phyloP scores from a whole-genome alignment of 2,797 vertebrate genomes.

The Jordanella pulchra region DNA sequence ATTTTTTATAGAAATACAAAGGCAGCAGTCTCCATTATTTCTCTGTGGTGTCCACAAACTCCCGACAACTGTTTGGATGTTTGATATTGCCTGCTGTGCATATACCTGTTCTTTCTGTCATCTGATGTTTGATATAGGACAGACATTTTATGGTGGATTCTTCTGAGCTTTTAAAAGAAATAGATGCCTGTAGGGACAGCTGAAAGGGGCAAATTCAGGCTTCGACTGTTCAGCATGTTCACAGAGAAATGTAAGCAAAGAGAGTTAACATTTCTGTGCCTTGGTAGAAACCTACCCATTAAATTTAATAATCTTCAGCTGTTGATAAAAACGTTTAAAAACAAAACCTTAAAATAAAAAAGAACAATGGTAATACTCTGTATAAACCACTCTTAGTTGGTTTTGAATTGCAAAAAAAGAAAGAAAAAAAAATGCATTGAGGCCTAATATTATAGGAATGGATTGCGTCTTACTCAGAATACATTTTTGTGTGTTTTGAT shows the following conservation, averaged over 20 bases:
- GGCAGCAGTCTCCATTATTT: conserved; percentile 11
- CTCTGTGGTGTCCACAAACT: conserved; percentile 17
- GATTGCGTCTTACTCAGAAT: conserved; percentile 28
- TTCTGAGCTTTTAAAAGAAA: conserved; percentile 21
- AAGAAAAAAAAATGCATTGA: too few species aligned
- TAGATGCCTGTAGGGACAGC: conserved; percentile 26
- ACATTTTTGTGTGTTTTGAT: conserved; percentile 31
- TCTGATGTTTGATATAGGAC: conserved; percentile 33
- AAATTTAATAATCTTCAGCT: conserved; percentile 12
- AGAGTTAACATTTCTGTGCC: conserved; percentile 19
- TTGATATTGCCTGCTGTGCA: conserved; percentile 9
- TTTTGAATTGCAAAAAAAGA: conserved; percentile 16
- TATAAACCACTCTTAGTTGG: neutral
- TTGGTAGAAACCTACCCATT: neutral
- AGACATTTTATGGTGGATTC: conserved; percentile 23
- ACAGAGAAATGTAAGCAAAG: conserved; percentile 16
- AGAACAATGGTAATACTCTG: neutral
- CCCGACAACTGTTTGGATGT: conserved; percentile 26
- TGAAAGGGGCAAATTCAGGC: conserved; percentile 19
- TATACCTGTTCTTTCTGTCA: conserved; percentile 9
- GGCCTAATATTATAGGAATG: conserved; percentile 16
- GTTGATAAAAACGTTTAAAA: conserved; percentile 11
- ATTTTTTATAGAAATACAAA: conserved; percentile 9
- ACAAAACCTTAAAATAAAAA: conserved; percentile 4
- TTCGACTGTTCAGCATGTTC: conserved; percentile 26